Conservation (phyloP, 2,888 invertebrate species). For the Temnothorax rugatulus region DNA sequence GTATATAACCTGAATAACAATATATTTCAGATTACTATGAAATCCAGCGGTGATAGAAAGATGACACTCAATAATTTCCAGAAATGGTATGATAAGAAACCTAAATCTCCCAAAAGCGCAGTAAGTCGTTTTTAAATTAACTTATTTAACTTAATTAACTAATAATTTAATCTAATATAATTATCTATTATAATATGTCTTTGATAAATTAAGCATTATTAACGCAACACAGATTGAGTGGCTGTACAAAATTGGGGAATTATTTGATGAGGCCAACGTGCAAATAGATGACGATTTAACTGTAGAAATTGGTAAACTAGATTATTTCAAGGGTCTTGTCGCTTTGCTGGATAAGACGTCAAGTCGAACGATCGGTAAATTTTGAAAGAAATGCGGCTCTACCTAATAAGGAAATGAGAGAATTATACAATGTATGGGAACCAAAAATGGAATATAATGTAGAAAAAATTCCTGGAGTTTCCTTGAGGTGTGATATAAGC, state of each 20-base stretch:
- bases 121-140: slow-evolving; percentile 30
- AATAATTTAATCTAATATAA: too few relatives aligned
- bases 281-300: slow-evolving; percentile 10
- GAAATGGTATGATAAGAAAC: slow-evolving; percentile 31
- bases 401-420: slow-evolving; percentile 3
- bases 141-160: too few relatives aligned
- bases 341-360: slow-evolving; percentile 60
- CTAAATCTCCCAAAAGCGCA: not conserved
- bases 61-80: slow-evolving; percentile 47
- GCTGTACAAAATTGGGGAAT: slow-evolving; percentile 46
- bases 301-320: not conserved
- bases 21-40: slow-evolving; percentile 31
- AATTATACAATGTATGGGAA: slow-evolving; percentile 35
- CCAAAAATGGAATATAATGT: not conserved
- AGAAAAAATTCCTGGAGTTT: not conserved
- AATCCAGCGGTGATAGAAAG: not conserved
- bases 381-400: not conserved
- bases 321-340: slow-evolving; percentile 45
- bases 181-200: too few relatives aligned
- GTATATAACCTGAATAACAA: not conserved
- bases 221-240: slow-evolving; percentile 58
- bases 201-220: not conserved
- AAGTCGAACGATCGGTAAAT: slow-evolving; percentile 61
- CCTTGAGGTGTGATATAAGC: not conserved
- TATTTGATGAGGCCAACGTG: slow-evolving; percentile 40